These are phyloP conservation scores for Tragelaphus eurycerus DNA, from an alignment of 2,797 vertebrate species.

Conservation along the genomic window DNA sequence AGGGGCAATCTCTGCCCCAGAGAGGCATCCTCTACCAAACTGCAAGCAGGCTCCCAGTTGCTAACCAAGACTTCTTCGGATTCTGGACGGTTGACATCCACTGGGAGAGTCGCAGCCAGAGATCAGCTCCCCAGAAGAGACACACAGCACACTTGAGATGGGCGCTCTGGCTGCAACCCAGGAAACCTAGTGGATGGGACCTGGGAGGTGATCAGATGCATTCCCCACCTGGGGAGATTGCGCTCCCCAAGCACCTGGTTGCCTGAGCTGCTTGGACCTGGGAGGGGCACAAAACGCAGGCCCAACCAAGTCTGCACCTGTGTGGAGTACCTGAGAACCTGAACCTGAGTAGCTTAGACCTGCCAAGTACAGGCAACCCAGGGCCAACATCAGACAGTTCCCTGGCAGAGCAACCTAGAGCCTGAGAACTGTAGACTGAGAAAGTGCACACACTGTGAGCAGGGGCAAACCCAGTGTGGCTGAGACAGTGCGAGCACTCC, in stretches of 20 bases:
- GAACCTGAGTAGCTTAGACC: neutral
- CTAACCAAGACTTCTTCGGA: neutral
- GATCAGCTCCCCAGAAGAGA: neutral
- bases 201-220: neutral
- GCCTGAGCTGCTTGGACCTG: neutral
- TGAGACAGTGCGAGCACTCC: neutral
- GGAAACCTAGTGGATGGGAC: neutral
- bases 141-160: neutral
- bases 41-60: neutral
- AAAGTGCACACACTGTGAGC: neutral
- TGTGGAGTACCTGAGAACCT: neutral
- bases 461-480: neutral
- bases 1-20: neutral
- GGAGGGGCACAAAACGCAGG: neutral
- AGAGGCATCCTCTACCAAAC: neutral
- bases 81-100: neutral
- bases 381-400: neutral
- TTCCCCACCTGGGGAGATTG: neutral
- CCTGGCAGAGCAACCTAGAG: neutral
- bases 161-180: neutral
- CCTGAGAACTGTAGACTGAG: neutral
- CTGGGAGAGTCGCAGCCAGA: neutral
- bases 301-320: fast-evolving
- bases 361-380: neutral
- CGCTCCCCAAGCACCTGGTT: neutral